Percentiles rank a stretch among this genome's conserved stretches.
phyloP scores from a whole-genome alignment of 53 echinoderm and acorn worm species.

The Holothuria scabra region DNA sequence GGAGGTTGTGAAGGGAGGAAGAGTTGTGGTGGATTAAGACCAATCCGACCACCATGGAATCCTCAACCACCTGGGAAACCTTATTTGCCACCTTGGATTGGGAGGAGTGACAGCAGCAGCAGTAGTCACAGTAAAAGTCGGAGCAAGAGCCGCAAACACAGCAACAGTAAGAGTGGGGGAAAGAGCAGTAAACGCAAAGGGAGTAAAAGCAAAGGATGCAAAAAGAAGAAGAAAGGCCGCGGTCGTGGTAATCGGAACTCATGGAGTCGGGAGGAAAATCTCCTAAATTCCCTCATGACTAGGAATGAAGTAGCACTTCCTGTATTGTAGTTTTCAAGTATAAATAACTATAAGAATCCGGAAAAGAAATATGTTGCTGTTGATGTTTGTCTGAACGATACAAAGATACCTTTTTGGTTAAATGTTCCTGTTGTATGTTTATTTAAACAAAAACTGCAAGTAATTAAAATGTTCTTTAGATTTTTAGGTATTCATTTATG shows the following conservation, averaged over 20 bases:
- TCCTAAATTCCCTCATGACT: neutral
- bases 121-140: neutral
- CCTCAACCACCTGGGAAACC: neutral
- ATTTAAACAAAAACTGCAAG: no score
- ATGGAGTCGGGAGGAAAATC: constrained; percentile 27
- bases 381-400: no score
- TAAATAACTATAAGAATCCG: no score
- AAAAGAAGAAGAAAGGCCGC: neutral
- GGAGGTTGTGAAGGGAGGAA: no score
- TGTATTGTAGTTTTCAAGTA: neutral
- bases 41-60: no score
- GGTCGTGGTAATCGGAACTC: neutral
- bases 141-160: neutral
- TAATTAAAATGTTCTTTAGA: no score
- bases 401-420: no score
- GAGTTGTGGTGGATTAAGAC: no score
- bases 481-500: no score
- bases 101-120: constrained; percentile 4
- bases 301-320: neutral
- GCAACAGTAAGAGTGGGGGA: neutral
- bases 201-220: neutral
- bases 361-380: no score
- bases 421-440: no score
- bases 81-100: neutral
- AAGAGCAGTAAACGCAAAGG: neutral